A percentile compares a stretch with the other conserved stretches of the same genome.
phyloP scores from a whole-genome alignment of 2,797 vertebrate species.

The Vultur gryphus region DNA sequence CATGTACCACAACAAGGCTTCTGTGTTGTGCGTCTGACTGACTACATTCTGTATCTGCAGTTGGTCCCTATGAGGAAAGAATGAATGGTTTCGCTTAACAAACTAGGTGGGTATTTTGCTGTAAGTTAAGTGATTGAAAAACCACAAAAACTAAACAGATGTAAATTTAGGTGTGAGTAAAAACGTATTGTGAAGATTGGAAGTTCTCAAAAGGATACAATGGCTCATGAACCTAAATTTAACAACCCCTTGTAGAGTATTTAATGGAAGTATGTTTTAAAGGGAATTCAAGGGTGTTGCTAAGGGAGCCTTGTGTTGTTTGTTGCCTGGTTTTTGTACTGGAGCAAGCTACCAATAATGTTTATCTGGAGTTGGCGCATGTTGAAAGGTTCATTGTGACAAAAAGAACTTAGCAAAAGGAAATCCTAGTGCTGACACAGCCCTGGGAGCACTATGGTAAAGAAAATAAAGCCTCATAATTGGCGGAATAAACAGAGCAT shows the following conservation, averaged over 20 bases:
- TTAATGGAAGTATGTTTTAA: not conserved
- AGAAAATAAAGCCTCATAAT: slow-evolving; percentile 19
- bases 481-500: not conserved
- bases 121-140: not conserved
- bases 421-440: not conserved
- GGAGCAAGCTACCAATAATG: not conserved
- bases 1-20: not conserved
- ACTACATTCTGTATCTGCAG: not conserved
- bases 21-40: accelerated
- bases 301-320: not conserved
- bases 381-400: slow-evolving; percentile 13
- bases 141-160: not conserved
- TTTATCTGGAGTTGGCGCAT: not conserved
- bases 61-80: not conserved
- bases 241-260: not conserved
- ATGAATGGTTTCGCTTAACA: not conserved
- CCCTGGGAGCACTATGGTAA: not conserved
- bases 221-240: not conserved
- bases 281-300: not conserved
- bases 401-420: slow-evolving; percentile 27
- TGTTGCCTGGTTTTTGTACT: not conserved
- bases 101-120: not conserved
- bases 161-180: not conserved
- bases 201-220: not conserved
- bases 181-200: not conserved